Evolutionary conservation across 37 sponge, comb jelly and placozoan genomes (phyloP).

Genomic region (Hormiphora californensis): DNA sequence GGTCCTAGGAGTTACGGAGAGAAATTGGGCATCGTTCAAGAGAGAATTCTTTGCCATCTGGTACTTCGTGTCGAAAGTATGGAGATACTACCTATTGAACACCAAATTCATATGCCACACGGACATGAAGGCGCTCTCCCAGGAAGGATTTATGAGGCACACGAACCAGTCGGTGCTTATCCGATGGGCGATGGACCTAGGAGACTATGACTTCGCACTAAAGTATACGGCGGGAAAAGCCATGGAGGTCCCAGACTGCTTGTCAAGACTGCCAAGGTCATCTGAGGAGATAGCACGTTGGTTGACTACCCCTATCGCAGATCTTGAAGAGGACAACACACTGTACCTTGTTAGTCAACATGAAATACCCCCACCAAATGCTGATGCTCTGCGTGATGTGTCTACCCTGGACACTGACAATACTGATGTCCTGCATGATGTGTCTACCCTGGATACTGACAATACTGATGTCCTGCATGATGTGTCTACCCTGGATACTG

Average conservation of each 20-base stretch:
- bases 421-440: not conserved
- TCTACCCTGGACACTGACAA: not conserved
- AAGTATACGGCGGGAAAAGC: not conserved
- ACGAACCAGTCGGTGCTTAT: not conserved
- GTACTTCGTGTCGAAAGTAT: not conserved
- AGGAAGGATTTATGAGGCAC: not conserved
- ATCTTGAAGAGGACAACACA: not conserved
- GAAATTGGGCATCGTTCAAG: slow-evolving; percentile 28
- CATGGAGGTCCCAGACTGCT: not conserved
- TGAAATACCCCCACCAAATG: not conserved
- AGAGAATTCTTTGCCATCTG: not conserved
- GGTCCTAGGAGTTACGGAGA: slow-evolving; percentile 57
- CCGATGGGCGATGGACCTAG: slow-evolving; percentile 16
- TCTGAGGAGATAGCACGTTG: not conserved
- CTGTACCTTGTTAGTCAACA: not conserved
- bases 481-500: not conserved
- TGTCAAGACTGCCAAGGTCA: not conserved
- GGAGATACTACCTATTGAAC: slow-evolving; percentile 39
- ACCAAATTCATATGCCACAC: not conserved
- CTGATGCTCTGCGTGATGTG: not conserved
- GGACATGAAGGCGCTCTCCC: slow-evolving; percentile 26
- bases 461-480: not conserved
- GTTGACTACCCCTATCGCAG: not conserved
- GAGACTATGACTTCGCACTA: not conserved
- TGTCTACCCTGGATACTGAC: not conserved